A percentile compares a stretch with the other conserved stretches of the same genome.
Evolutionary conservation across 1,140 invertebrate genomes (phyloP).

Genomic region (Drosophila erecta): DNA sequence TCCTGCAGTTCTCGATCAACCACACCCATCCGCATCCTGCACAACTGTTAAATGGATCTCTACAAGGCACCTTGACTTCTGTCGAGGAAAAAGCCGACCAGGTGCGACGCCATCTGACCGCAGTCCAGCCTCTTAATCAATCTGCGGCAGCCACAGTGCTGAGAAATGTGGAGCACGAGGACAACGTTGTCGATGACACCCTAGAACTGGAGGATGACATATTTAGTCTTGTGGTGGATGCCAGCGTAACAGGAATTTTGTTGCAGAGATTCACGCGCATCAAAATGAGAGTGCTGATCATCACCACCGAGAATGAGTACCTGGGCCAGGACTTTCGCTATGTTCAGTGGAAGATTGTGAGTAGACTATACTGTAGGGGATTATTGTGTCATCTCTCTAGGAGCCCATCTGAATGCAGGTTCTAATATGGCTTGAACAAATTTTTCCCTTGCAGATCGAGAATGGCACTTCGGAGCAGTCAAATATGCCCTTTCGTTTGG

Average conservation of each 20-base stretch:
- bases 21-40: slow-evolving; percentile 74
- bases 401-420: background rate
- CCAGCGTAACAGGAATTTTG: slow-evolving; percentile 77
- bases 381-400: slow-evolving; percentile 1
- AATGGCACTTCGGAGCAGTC: slow-evolving; percentile 76
- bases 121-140: slow-evolving; percentile 61
- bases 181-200: slow-evolving; percentile 64
- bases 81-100: slow-evolving; percentile 67
- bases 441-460: slow-evolving; percentile 54
- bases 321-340: slow-evolving; percentile 81
- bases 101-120: slow-evolving; percentile 59
- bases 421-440: slow-evolving; percentile 5
- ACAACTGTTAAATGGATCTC: slow-evolving; percentile 47
- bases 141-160: slow-evolving; percentile 53
- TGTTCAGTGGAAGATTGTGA: slow-evolving; percentile 84
- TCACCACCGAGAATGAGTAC: slow-evolving; percentile 76
- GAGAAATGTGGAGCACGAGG: slow-evolving; percentile 63
- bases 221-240: slow-evolving; percentile 72
- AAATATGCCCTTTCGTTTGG: slow-evolving; percentile 71
- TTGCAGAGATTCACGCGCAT: slow-evolving; percentile 72
- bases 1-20: slow-evolving; percentile 79
- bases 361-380: slow-evolving; percentile 76
- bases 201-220: slow-evolving; percentile 74
- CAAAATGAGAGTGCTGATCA: slow-evolving; percentile 78
- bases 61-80: slow-evolving; percentile 58